These are phyloP conservation scores for Metridium senile DNA, from an alignment of 92 coral and sea anemone genomes.

Conservation along the genomic window DNA sequence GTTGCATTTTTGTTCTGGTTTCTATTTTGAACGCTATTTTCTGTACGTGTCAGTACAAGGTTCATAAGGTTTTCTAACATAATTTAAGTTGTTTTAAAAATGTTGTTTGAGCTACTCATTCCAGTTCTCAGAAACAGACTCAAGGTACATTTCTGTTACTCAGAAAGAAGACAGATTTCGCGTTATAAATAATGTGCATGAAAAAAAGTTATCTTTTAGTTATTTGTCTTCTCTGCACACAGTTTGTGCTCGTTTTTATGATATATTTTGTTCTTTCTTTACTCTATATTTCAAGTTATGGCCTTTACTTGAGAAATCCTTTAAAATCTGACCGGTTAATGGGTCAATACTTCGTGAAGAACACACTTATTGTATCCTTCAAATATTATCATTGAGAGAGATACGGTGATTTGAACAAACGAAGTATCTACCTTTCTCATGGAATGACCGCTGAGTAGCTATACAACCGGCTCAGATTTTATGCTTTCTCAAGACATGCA, in stretches of 20 bases:
- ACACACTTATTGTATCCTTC: neutral
- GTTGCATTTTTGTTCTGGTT: no score
- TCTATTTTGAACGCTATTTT: no score
- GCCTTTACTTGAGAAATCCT: neutral
- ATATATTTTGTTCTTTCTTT: neutral
- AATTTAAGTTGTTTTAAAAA: no score
- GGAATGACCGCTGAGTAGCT: neutral
- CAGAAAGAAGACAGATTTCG: neutral
- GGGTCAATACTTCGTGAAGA: neutral
- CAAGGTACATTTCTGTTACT: neutral
- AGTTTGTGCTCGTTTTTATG: neutral
- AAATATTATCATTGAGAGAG: neutral
- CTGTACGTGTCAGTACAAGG: no score
- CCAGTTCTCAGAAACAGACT: neutral
- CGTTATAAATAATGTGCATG: neutral
- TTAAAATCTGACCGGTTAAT: no score
- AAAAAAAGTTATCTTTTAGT: neutral
- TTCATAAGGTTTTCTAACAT: no score
- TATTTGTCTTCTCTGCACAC: no score
- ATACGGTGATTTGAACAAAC: neutral
- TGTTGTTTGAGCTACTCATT: neutral
- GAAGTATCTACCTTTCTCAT: neutral
- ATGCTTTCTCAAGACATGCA: neutral
- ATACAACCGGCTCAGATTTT: neutral
- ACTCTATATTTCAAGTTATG: neutral